Evolutionary conservation across 2,888 invertebrate genomes (phyloP).

Genomic region (Mythimna pallens): DNA sequence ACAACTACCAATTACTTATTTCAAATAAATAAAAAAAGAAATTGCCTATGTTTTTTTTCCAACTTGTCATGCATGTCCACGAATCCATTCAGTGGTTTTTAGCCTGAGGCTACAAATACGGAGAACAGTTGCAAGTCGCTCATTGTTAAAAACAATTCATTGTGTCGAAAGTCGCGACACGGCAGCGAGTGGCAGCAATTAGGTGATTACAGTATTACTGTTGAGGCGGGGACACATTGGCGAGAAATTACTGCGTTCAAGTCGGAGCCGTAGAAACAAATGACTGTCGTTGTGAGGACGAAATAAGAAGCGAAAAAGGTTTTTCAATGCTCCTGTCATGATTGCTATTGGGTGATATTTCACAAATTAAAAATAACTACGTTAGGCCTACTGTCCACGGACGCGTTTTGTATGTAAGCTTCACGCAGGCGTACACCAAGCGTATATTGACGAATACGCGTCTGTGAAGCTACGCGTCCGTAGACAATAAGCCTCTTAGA

Average conservation of each 20-base stretch:
- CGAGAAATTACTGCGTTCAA: constrained; percentile 9
- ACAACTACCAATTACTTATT: constrained; percentile 18
- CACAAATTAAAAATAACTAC: background rate
- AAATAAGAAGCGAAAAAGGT: background rate
- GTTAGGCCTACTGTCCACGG: background rate
- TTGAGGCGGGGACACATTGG: constrained; percentile 59
- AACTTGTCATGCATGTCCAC: constrained; percentile 41
- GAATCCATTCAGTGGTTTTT: constrained; percentile 41
- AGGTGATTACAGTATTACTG: constrained; percentile 63
- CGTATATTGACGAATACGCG: too few species aligned
- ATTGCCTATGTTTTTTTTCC: constrained; percentile 8
- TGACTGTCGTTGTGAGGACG: background rate
- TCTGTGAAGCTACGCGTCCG: too few species aligned
- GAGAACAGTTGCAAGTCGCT: constrained; percentile 45
- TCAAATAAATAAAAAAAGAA: constrained; percentile 23
- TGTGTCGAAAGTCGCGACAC: constrained; percentile 71
- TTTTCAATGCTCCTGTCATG: background rate
- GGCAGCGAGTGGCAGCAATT: constrained; percentile 63
- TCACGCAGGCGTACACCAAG: too few species aligned
- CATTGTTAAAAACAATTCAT: constrained; percentile 66
- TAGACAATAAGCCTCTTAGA: too few species aligned
- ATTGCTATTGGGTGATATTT: background rate
- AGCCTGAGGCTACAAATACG: constrained; percentile 52
- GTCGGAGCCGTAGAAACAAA: background rate
- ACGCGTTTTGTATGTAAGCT: too few species aligned